Percentiles rank a stretch among this genome's conserved stretches.
Evolutionary conservation across 2,888 invertebrate species (phyloP).

Genomic region (Idaea aversata): DNA sequence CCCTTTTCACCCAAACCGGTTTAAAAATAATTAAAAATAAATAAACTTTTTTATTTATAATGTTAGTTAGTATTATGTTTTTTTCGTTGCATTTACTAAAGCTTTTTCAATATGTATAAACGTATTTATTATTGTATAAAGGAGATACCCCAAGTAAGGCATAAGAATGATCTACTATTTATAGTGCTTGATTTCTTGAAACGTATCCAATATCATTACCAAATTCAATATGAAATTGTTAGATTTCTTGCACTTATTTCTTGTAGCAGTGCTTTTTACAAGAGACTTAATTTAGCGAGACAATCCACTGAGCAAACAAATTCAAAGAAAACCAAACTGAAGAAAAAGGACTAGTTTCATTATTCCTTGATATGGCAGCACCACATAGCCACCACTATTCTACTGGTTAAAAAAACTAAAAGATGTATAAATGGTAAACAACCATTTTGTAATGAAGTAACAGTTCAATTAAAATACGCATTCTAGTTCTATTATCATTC

Average conservation of each 20-base stretch:
- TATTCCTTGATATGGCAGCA: too few relatives aligned
- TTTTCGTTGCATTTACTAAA: neutral
- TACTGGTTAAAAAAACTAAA: too few relatives aligned
- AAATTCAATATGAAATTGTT: conserved; percentile 23
- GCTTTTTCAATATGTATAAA: neutral
- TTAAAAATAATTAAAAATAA: too few relatives aligned
- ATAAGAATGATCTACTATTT: neutral
- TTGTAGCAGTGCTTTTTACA: neutral
- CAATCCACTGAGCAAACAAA: neutral
- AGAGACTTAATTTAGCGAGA: neutral
- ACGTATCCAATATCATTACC: neutral
- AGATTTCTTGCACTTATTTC: conserved; percentile 20
- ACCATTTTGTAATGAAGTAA: too few relatives aligned
- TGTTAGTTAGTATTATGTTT: neutral
- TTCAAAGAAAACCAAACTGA: neutral
- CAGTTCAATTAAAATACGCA: too few relatives aligned
- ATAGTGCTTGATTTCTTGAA: neutral
- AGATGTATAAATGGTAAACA: too few relatives aligned
- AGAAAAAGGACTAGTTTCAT: too few relatives aligned
- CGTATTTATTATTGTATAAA: conserved; percentile 8
- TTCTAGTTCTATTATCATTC: too few relatives aligned
- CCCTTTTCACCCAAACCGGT: too few relatives aligned
- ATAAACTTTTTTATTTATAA: neutral
- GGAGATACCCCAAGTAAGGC: neutral
- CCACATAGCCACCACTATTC: too few relatives aligned